Conservation (phyloP, 35 echinoderm and acorn worm genomes). For the Apostichopus japonicus region DNA sequence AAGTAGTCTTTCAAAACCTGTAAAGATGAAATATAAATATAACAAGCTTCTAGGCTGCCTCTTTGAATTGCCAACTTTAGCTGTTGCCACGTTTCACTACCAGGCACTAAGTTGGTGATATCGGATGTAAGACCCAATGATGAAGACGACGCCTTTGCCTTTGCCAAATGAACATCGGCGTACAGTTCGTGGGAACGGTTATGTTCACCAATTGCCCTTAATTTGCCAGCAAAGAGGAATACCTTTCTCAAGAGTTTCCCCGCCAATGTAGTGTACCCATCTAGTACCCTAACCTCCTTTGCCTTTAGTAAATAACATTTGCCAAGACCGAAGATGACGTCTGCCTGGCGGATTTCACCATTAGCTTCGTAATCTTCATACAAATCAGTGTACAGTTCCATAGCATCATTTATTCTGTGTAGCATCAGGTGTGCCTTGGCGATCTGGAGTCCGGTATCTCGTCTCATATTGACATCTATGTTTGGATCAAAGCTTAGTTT, state of each 20-base stretch:
- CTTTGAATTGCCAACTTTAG: background rate
- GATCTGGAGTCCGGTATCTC: background rate
- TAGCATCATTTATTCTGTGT: background rate
- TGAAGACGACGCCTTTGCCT: background rate
- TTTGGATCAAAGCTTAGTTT: background rate
- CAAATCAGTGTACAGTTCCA: background rate
- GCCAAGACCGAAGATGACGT: background rate
- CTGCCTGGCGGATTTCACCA: background rate
- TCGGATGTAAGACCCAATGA: background rate
- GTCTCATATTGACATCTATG: background rate
- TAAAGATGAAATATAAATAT: background rate
- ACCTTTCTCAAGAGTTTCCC: background rate
- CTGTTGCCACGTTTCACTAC: background rate
- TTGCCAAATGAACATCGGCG: conserved; percentile 3
- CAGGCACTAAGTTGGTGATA: background rate
- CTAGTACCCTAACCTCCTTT: background rate
- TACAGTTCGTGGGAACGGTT: background rate
- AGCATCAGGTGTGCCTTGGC: background rate
- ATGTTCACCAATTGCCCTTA: background rate
- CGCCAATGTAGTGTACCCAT: background rate
- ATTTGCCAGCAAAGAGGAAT: background rate
- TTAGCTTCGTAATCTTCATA: background rate
- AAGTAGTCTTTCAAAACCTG: background rate
- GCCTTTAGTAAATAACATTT: background rate
- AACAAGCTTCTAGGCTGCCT: background rate